A percentile compares a stretch with the other conserved stretches of the same genome.
Conservation (phyloP, 1,140 invertebrate genomes). For the Medauroidea extradentata region DNA sequence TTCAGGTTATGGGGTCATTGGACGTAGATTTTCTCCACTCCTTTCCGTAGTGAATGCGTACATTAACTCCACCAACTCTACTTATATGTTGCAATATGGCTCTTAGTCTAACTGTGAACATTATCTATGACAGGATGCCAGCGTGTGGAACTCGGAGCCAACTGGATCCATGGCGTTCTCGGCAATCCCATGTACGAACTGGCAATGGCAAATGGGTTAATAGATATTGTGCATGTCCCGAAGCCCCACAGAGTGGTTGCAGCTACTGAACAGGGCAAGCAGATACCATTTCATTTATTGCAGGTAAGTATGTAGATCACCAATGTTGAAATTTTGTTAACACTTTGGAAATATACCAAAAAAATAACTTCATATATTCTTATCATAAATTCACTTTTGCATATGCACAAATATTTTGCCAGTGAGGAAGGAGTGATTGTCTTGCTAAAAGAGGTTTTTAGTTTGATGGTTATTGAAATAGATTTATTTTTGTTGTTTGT, state of each 20-base stretch:
- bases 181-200: conserved; percentile 82
- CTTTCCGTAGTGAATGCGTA: not conserved
- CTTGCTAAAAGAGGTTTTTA: too few species aligned
- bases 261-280: conserved; percentile 78
- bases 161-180: conserved; percentile 91
- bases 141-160: conserved; percentile 80
- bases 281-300: conserved; percentile 72
- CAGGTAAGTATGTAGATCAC: conserved; percentile 48
- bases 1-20: too few species aligned
- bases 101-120: not conserved
- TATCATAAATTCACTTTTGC: too few species aligned
- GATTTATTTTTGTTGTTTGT: too few species aligned
- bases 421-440: too few species aligned
- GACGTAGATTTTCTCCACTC: too few species aligned
- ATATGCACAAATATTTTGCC: too few species aligned
- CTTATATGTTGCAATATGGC: too few species aligned
- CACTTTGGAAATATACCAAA: too few species aligned
- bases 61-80: not conserved
- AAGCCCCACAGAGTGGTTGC: conserved; percentile 84
- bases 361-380: too few species aligned
- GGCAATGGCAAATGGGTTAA: conserved; percentile 73
- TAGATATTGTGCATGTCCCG: conserved; percentile 75
- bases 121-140: conserved; percentile 42
- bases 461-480: too few species aligned
- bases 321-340: too few species aligned